A percentile compares a stretch with the other conserved stretches of the same genome.
Evolutionary conservation across 1,140 invertebrate genomes (phyloP).

Genomic region (Chlorops oryzae): DNA sequence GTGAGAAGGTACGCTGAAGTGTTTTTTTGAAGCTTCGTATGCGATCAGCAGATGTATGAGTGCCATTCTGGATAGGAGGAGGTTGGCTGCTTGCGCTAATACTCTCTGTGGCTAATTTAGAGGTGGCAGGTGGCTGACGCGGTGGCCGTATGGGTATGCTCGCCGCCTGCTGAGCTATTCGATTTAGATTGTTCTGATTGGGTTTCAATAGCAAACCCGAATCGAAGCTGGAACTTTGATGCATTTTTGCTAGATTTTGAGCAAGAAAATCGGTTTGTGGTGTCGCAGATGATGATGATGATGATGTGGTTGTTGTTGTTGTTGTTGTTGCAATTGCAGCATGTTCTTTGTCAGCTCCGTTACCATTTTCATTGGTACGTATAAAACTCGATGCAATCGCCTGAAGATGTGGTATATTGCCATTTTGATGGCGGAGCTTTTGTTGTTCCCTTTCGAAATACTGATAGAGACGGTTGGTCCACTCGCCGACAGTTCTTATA

Average conservation of each 20-base stretch:
- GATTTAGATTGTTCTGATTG: conserved; percentile 6
- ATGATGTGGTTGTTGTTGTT: too few species aligned
- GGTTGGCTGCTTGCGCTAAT: conserved; percentile 8
- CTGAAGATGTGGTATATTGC: conserved; percentile 49
- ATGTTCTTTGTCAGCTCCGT: not conserved
- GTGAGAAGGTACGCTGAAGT: conserved; percentile 52
- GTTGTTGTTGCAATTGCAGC: not conserved
- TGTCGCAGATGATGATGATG: too few species aligned
- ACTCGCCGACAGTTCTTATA: conserved; percentile 87
- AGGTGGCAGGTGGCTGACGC: conserved; percentile 32
- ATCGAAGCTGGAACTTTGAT: conserved; percentile 13
- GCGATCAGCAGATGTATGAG: conserved; percentile 25
- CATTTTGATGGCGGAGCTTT: conserved; percentile 59
- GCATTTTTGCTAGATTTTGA: conserved; percentile 27
- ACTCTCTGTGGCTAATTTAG: conserved; percentile 18
- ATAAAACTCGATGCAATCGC: conserved; percentile 35
- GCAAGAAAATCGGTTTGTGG: conserved; percentile 45
- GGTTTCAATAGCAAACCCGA: conserved; percentile 4
- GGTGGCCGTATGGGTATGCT: conserved; percentile 34
- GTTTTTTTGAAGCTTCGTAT: conserved; percentile 51
- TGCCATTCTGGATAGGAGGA: not conserved
- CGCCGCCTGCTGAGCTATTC: conserved; percentile 1
- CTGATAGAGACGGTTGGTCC: conserved; percentile 84
- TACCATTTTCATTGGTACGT: conserved; percentile 16
- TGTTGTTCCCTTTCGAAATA: conserved; percentile 81